Conservation (phyloP, 64 coral and sea anemone genomes). For the Montipora sp. region DNA sequence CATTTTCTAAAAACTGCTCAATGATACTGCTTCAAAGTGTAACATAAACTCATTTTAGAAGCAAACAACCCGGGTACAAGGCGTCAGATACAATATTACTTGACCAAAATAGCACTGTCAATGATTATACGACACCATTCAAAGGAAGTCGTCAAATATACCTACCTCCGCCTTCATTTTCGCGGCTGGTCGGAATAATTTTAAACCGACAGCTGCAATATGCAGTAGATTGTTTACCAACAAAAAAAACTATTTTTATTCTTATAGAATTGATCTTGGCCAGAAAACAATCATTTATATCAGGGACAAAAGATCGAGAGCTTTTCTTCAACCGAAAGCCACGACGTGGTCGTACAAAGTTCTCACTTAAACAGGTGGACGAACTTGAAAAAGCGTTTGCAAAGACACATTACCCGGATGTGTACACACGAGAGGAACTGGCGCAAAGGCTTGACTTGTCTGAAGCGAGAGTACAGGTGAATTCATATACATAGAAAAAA, state of each 20-base stretch:
- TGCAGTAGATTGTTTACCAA: slow-evolving; percentile 21
- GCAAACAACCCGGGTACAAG: neutral
- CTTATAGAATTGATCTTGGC: slow-evolving; percentile 8
- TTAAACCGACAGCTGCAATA: slow-evolving; percentile 26
- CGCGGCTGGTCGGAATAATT: slow-evolving; percentile 4
- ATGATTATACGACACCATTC: neutral
- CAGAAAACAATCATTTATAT: slow-evolving; percentile 55
- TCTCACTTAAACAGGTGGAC: slow-evolving; percentile 85
- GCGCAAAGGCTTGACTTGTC: slow-evolving; percentile 87
- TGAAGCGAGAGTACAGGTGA: slow-evolving; percentile 97
- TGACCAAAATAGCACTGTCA: slow-evolving; percentile 7
- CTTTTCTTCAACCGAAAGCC: slow-evolving; percentile 80
- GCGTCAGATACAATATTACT: slow-evolving; percentile 11
- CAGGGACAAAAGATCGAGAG: slow-evolving; percentile 56
- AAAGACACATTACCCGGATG: slow-evolving; percentile 98
- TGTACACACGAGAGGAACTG: slow-evolving; percentile 94
- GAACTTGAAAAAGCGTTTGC: slow-evolving; percentile 96
- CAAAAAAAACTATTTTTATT: neutral
- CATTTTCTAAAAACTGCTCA: slow-evolving; percentile 24
- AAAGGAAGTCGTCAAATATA: slow-evolving; percentile 55
- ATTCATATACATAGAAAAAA: neutral
- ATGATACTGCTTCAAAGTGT: neutral
- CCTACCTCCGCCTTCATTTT: neutral
- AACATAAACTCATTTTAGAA: neutral
- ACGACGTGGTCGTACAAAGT: slow-evolving; percentile 86